Conservation (phyloP, 2,888 invertebrate genomes). For the Magallana nippona region DNA sequence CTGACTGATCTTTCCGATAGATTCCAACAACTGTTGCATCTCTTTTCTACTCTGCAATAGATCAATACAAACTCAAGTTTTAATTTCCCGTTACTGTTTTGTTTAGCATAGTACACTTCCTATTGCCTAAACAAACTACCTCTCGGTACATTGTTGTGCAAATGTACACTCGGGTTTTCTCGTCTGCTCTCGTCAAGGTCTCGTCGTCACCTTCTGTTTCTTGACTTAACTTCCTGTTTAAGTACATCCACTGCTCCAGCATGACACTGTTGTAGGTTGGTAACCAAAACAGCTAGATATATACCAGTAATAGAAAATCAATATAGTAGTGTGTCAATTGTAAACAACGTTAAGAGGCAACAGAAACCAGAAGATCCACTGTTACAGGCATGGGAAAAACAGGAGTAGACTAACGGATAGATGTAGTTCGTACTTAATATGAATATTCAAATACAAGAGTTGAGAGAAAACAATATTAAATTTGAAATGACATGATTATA, state of each 20-base stretch:
- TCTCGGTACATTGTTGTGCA: slow-evolving; percentile 78
- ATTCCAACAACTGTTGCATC: slow-evolving; percentile 73
- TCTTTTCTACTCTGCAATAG: slow-evolving; percentile 69
- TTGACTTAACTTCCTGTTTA: slow-evolving; percentile 61
- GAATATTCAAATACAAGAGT: no score
- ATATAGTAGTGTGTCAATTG: no score
- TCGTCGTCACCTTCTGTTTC: slow-evolving; percentile 42
- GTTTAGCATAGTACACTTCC: no score
- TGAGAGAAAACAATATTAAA: no score
- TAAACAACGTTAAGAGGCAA: no score
- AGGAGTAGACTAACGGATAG: no score
- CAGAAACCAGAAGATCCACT: no score
- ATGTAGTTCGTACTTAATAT: no score
- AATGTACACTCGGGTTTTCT: slow-evolving; percentile 64
- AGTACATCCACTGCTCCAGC: slow-evolving; percentile 68
- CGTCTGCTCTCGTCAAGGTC: slow-evolving; percentile 53
- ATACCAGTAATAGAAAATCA: background rate
- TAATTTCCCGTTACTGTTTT: no score
- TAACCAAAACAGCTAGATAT: slow-evolving; percentile 71
- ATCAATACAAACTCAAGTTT: background rate
- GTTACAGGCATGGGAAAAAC: no score
- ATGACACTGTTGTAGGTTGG: slow-evolving; percentile 69
- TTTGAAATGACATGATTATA: no score
- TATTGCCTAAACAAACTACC: slow-evolving; percentile 53
- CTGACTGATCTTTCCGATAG: slow-evolving; percentile 66